Percentiles rank a stretch among this genome's conserved stretches.
Evolutionary conservation across 2,113 vertebrate species (phyloP).

Genomic region (Salminus brasiliensis): DNA sequence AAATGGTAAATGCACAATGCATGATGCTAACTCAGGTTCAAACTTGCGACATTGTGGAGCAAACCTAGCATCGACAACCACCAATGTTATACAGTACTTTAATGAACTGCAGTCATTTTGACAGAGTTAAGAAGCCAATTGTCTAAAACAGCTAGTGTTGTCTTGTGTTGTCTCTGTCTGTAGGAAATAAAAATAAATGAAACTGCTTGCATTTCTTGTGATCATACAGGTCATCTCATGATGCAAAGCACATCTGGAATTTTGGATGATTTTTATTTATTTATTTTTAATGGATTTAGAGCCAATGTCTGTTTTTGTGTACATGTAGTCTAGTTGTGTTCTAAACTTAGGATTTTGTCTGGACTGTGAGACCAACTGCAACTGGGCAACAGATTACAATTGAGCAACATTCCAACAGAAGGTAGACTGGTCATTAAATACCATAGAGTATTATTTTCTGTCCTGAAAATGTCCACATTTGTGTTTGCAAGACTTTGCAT

Average conservation of each 20-base stretch:
- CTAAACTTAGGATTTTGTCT: not conserved
- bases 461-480: slow-evolving; percentile 38
- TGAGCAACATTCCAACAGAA: too few relatives aligned
- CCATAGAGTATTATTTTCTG: slow-evolving; percentile 24
- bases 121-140: not conserved
- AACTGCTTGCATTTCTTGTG: slow-evolving; percentile 2
- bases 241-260: not conserved
- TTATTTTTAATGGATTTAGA: not conserved
- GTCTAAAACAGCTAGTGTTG: not conserved
- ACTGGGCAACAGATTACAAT: too few relatives aligned
- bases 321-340: not conserved
- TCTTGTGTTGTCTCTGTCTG: slow-evolving; percentile 12
- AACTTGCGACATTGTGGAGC: slow-evolving; percentile 1
- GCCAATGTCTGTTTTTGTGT: not conserved
- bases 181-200: slow-evolving; percentile 9
- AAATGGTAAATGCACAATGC: not conserved
- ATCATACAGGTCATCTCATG: not conserved
- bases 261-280: not conserved
- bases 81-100: not conserved
- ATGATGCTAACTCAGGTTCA: slow-evolving; percentile 11
- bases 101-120: not conserved
- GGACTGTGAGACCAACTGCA: not conserved
- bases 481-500: slow-evolving; percentile 38
- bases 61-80: not conserved
- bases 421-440: not conserved